Base-by-base conservation (phyloP, 2,113 vertebrate species). In the Ornithorhynchus anatinus region DNA sequence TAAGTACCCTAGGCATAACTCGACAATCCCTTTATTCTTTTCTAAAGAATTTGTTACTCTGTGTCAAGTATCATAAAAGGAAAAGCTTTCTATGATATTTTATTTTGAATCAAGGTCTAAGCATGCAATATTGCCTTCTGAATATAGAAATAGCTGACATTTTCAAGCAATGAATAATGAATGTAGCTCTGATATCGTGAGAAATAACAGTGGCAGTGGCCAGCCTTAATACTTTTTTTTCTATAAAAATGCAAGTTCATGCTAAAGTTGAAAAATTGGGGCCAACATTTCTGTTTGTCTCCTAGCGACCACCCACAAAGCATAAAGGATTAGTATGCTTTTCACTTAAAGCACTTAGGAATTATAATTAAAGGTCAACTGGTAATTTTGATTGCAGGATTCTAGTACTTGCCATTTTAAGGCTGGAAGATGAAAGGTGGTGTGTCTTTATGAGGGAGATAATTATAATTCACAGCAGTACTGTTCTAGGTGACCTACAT, bases 1-100 rank as follows among this genome's bases (percentile, higher is more conserved):
- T 39, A 76, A 77, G 45, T 58, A 60, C 8, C 60, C 53, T 25
- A 72, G 52, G 42, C 12, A 66, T 65, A 65, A 29, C 74, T 69
- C 75, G 59, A 44, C 8, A 42, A 67, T 64, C 68, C 52, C 43
- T 84, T 81, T 88, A 45, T 86, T 71, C 20, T 37, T 40, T 57
- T 60, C 23, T 79, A 69, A 38, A 40, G 68, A 29, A 40, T 78
- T 75, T 31, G 64, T 4, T 5, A 51, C 22, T 47, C 40, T 54
- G 11, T 61, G 11, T 74, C 69, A 79, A 56, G 8, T 69, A 59
- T 11, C 39, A 65, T 50, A 23, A 54, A 25, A 12, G 19, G 16
- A 53, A 69, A 11, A 17, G 25, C 4, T 67, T 32, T 62, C 53
- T 58, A 22, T 14, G 25, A 72, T 68, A 62, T 64, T 84, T 65